Conservation (phyloP, 1,140 invertebrate species). For the Zaprionus nigranus region DNA sequence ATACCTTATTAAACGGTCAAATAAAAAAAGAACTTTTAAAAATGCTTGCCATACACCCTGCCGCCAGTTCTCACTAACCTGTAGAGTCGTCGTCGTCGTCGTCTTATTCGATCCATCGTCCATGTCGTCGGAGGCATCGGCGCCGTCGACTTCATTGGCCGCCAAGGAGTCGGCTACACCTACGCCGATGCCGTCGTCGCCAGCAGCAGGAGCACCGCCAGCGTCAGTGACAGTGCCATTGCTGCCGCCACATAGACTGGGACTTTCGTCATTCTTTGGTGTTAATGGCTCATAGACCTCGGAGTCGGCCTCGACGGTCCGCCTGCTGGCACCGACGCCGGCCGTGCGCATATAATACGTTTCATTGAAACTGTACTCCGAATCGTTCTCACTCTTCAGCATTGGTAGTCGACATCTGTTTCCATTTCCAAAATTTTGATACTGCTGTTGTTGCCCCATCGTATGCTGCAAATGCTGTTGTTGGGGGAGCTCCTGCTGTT, state of each 20-base stretch:
- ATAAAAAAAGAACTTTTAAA: neutral
- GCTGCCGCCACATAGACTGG: conserved; percentile 71
- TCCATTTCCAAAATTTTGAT: conserved; percentile 59
- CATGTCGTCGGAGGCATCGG: conserved; percentile 71
- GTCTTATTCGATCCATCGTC: conserved; percentile 72
- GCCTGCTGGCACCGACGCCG: conserved; percentile 48
- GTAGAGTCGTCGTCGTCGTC: conserved; percentile 77
- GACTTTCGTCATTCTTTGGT: conserved; percentile 82
- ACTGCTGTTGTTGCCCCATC: conserved; percentile 56
- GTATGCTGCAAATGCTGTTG: conserved; percentile 48
- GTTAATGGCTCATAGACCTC: conserved; percentile 82
- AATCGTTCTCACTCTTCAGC: conserved; percentile 69
- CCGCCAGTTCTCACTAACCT: conserved; percentile 49
- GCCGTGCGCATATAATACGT: conserved; percentile 73
- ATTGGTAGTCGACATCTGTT: conserved; percentile 57
- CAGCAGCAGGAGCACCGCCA: conserved; percentile 10
- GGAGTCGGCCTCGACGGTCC: conserved; percentile 57
- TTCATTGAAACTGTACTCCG: conserved; percentile 75
- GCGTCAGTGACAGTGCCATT: conserved; percentile 24
- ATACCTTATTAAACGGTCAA: neutral
- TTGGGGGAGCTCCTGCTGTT: conserved; percentile 39
- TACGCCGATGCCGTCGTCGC: conserved; percentile 14
- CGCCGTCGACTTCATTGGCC: conserved; percentile 57
- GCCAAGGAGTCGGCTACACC: conserved; percentile 53
- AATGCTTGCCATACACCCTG: neutral